Evolutionary conservation across 2,888 invertebrate species (phyloP).

Genomic region (Diloba caeruleocephala): DNA sequence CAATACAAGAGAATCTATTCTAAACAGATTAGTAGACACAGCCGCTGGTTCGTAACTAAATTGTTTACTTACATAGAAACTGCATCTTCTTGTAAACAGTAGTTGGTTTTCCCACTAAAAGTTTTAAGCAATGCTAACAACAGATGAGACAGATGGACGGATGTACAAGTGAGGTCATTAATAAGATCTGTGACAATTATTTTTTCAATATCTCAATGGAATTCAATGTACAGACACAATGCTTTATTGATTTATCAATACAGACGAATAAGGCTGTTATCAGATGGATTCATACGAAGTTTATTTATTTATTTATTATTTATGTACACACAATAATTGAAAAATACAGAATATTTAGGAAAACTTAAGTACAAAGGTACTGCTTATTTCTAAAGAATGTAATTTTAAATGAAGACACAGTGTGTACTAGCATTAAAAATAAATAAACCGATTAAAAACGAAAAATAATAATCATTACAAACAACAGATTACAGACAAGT

Average conservation of each 20-base stretch:
- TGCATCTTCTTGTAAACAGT: constrained; percentile 11
- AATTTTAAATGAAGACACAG: no score
- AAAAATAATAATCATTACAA: no score
- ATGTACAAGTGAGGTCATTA: constrained; percentile 24
- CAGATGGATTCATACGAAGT: not conserved
- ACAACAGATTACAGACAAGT: no score
- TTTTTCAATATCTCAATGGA: constrained; percentile 2
- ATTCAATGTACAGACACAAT: constrained; percentile 4
- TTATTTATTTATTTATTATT: not conserved
- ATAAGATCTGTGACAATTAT: not conserved
- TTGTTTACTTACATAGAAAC: constrained; percentile 22
- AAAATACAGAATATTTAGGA: no score
- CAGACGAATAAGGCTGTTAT: constrained; percentile 9
- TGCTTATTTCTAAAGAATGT: no score
- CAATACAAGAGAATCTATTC: no score
- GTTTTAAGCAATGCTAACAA: constrained; percentile 24
- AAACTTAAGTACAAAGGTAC: no score
- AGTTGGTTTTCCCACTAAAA: constrained; percentile 10
- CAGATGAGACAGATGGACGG: constrained; percentile 20
- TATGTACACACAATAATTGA: no score
- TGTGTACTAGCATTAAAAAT: no score
- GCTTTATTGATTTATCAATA: constrained; percentile 14
- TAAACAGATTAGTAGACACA: not conserved
- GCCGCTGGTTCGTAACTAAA: not conserved
- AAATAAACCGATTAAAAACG: no score